These are phyloP conservation scores for Telmatochromis bifrenatus DNA, from an alignment of 2,113 vertebrate genomes.

Conservation along the genomic window DNA sequence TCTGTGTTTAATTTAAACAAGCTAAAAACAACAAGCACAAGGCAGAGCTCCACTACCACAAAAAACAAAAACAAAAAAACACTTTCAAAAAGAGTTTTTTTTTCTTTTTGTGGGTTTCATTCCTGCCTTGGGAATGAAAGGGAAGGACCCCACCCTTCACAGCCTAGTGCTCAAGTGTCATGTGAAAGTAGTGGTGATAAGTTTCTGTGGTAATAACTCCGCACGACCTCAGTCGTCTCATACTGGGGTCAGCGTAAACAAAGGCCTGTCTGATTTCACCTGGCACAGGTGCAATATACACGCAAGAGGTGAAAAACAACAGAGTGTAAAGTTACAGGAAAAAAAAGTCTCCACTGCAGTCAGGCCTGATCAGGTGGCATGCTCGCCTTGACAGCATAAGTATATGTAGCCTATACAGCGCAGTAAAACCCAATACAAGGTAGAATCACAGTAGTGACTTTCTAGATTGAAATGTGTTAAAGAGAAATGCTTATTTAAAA, in stretches of 20 bases:
- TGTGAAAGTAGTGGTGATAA: neutral
- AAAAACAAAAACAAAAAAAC: neutral
- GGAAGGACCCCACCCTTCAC: slow-evolving; percentile 45
- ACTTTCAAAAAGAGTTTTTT: neutral
- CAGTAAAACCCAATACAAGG: neutral
- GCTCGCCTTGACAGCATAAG: neutral
- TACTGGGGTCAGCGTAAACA: slow-evolving; percentile 45
- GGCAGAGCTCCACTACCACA: neutral
- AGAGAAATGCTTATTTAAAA: neutral
- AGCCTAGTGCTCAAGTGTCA: slow-evolving; percentile 7
- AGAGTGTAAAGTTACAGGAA: slow-evolving; percentile 47
- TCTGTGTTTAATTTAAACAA: neutral
- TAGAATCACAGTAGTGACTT: neutral
- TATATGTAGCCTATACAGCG: neutral
- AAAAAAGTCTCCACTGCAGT: neutral
- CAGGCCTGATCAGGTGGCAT: slow-evolving; percentile 11
- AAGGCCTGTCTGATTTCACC: slow-evolving; percentile 12
- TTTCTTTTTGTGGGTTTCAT: neutral
- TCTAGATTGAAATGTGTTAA: neutral
- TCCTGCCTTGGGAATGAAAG: neutral
- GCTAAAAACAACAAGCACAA: neutral
- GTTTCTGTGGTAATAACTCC: slow-evolving; percentile 13
- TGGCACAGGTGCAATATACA: neutral
- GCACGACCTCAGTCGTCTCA: neutral
- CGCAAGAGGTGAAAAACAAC: slow-evolving; percentile 9